Evolutionary conservation across 2,113 vertebrate genomes (phyloP), one percentile per base, ranked within the genome.

Genomic region (Bagarius yarrelli): DNA sequence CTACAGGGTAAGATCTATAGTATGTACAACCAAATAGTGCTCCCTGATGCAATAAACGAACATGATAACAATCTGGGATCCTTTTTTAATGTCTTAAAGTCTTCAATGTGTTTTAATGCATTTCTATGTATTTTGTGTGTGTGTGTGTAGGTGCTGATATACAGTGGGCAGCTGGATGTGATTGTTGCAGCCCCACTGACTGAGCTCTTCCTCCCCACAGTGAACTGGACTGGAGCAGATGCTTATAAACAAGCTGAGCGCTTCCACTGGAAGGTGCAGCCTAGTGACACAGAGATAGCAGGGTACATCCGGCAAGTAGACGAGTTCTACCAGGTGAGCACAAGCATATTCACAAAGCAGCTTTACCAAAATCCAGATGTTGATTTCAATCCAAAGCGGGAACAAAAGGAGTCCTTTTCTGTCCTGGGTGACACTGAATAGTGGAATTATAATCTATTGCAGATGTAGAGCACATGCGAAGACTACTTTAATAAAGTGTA

Each of bases 91-190:
- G 13, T 16, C 11, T 44, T 67, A 34, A 5, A 11, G n/a, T 52
- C 25, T 71, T 0, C 15, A 72, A n/a, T n/a, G 6, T 1, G 1
- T 66, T 47, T 13, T 32, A 71, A 44, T 47, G 6, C 53, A 53
- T n/a, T 44, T 2, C 14, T 36, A 53, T 57, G 56, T 67, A 21
- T 25, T 11, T 11, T 44, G 1, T 76, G 16, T 30, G 3, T 71
- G 9, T 73, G 5, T 80, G 25, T 63, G 23, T 84, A 95, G 94
- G 95, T 97, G 76, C 87, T 97, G 55, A 87, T 96, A 55, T 96
- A 97, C 89, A 97, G 86, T 0, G 95, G 95, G n/a, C 95, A 96
- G 82, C 92, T 96, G 85, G 96, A 96, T 66, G 89, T 96, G 2
- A 94, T 96, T 0, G 94, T 96, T 44, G 94, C 95, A 19, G 94